Conservation (phyloP, 2,113 vertebrate species). For the Theristicus caerulescens region DNA sequence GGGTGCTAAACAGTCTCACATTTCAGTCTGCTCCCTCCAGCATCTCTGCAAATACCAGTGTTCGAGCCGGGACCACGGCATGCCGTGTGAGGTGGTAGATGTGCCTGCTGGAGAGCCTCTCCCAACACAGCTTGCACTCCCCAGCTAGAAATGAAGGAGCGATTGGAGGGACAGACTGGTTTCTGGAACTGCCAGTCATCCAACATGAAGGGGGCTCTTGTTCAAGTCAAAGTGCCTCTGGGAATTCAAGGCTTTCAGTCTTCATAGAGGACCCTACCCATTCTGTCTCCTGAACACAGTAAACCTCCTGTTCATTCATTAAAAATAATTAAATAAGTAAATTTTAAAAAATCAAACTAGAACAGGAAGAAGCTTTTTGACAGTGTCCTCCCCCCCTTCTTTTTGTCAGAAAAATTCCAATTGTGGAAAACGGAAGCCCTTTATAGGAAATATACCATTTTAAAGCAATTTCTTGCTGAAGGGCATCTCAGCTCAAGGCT, state of each 20-base stretch:
- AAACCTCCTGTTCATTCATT: constrained; percentile 10
- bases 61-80: rapidly evolving
- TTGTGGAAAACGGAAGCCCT: neutral
- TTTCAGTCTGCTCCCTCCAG: neutral
- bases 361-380: neutral
- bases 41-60: neutral
- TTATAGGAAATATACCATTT: neutral
- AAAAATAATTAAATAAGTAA: neutral
- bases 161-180: rapidly evolving
- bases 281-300: neutral
- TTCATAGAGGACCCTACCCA: neutral
- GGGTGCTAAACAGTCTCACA: neutral
- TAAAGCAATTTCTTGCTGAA: neutral
- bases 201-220: neutral
- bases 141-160: neutral
- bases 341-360: neutral
- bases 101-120: neutral
- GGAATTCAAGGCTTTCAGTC: neutral
- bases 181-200: neutral
- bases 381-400: rapidly evolving
- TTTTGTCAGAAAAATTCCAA: neutral
- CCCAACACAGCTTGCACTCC: neutral
- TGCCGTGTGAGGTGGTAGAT: rapidly evolving
- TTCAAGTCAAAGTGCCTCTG: neutral
- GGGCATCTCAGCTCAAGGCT: neutral